Conservation (phyloP, 2,113 vertebrate genomes). For the Notothenia coriiceps region DNA sequence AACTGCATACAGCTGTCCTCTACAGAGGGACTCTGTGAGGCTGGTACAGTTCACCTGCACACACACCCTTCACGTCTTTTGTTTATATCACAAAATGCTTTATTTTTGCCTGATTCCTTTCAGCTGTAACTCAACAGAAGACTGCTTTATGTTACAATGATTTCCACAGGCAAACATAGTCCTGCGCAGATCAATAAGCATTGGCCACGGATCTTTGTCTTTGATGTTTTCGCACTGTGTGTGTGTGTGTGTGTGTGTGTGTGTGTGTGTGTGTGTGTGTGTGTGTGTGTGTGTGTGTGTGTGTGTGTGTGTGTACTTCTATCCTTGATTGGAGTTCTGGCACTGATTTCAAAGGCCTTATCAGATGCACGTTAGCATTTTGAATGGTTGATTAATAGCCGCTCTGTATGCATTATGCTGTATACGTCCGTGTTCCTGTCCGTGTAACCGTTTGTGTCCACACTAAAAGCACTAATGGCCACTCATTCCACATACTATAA, state of each 20-base stretch:
- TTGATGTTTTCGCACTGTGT: constrained; percentile 52
- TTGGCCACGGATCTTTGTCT: constrained; percentile 51
- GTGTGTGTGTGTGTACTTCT: constrained; percentile 12
- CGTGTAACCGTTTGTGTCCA: constrained; percentile 17
- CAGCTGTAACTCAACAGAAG: constrained; percentile 19
- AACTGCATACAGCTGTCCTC: constrained; percentile 34
- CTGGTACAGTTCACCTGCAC: constrained; percentile 6
- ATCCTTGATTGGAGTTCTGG: constrained; percentile 57
- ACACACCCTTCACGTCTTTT: background rate
- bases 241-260: constrained; percentile 13
- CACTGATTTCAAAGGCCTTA: constrained; percentile 66
- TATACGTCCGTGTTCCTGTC: constrained; percentile 39
- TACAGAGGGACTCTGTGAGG: constrained; percentile 1
- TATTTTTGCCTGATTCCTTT: constrained; percentile 5
- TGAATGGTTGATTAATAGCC: constrained; percentile 50
- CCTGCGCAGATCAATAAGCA: constrained; percentile 62
- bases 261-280: constrained; percentile 10
- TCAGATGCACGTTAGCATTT: constrained; percentile 64
- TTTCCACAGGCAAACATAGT: constrained; percentile 58
- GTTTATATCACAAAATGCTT: constrained; percentile 9
- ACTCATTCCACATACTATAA: constrained; percentile 14
- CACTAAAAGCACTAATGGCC: constrained; percentile 15
- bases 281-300: constrained; percentile 12
- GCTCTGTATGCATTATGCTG: constrained; percentile 36
- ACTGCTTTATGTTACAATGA: constrained; percentile 54